Percentiles rank a stretch among this genome's conserved stretches.
Conservation (phyloP, 2,797 vertebrate genomes). For the Cyprinella venusta region DNA sequence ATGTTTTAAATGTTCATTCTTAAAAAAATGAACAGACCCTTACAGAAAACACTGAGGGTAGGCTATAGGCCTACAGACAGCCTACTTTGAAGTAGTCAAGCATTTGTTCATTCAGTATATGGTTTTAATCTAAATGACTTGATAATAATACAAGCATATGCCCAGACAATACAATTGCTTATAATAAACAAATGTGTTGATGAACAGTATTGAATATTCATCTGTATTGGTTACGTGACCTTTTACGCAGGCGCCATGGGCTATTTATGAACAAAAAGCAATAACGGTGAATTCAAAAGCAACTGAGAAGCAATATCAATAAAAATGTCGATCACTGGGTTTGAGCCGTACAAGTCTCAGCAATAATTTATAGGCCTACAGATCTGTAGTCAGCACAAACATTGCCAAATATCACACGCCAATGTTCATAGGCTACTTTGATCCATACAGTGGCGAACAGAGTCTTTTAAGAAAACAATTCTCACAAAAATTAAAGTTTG, state of each 20-base stretch:
- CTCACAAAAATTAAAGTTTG: not conserved
- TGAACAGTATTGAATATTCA: not conserved
- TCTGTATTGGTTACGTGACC: not conserved
- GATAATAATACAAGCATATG: not conserved
- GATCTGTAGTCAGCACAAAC: conserved; percentile 14
- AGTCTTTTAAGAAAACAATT: not conserved
- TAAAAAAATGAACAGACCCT: not conserved
- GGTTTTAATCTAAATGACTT: not conserved
- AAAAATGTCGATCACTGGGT: not conserved
- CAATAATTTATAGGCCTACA: not conserved
- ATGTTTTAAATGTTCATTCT: not conserved
- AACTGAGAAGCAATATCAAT: not conserved
- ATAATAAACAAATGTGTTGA: not conserved
- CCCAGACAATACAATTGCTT: too few species aligned
- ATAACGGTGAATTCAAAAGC: not conserved
- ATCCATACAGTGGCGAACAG: not conserved
- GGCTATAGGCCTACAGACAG: too few species aligned
- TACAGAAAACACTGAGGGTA: not conserved
- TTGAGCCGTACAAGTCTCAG: not conserved
- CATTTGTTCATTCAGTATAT: not conserved
- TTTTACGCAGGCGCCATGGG: not conserved
- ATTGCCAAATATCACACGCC: not conserved
- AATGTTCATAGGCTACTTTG: too few species aligned
- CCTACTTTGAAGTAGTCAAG: not conserved
- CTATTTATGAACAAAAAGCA: not conserved